phyloP scores from a whole-genome alignment of 1,140 invertebrate genomes.

The Teleogryllus occipitalis region DNA sequence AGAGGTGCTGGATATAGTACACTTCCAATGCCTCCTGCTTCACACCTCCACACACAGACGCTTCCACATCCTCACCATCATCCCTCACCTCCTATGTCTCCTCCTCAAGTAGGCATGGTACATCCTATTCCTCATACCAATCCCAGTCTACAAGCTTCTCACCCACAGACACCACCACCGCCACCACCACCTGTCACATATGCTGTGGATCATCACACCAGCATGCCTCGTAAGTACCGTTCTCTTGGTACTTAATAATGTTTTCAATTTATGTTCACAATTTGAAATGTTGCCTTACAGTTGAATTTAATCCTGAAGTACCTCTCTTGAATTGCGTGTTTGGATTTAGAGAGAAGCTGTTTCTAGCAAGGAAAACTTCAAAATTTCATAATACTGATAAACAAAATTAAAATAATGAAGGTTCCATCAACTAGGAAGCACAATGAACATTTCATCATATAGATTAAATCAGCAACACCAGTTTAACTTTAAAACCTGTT shows the following conservation, averaged over 20 bases:
- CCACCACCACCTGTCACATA: conserved; percentile 42
- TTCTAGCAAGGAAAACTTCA: too few relatives aligned
- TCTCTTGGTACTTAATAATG: neutral
- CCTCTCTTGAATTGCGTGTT: neutral
- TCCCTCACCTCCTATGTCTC: conserved; percentile 23
- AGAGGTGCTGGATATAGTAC: conserved; percentile 80
- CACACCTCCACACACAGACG: conserved; percentile 35
- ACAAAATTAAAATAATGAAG: too few relatives aligned
- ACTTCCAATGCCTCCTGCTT: conserved; percentile 46
- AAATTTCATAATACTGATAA: too few relatives aligned
- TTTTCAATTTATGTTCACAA: neutral
- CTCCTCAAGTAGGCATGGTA: conserved; percentile 34
- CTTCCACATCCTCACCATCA: conserved; percentile 35
- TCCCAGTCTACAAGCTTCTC: conserved; percentile 22
- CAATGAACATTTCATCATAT: too few relatives aligned
- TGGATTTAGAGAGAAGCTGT: neutral
- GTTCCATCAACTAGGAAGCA: too few relatives aligned
- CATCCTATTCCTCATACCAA: conserved; percentile 34
- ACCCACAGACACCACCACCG: conserved; percentile 41
- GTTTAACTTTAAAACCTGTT: too few relatives aligned
- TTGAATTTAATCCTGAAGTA: neutral
- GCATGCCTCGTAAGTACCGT: conserved; percentile 69
- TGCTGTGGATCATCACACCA: conserved; percentile 51
- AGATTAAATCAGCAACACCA: too few relatives aligned
- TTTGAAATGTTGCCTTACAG: neutral